These are phyloP conservation scores for Chunga burmeisteri DNA, from an alignment of 2,113 vertebrate genomes.

Conservation along the genomic window DNA sequence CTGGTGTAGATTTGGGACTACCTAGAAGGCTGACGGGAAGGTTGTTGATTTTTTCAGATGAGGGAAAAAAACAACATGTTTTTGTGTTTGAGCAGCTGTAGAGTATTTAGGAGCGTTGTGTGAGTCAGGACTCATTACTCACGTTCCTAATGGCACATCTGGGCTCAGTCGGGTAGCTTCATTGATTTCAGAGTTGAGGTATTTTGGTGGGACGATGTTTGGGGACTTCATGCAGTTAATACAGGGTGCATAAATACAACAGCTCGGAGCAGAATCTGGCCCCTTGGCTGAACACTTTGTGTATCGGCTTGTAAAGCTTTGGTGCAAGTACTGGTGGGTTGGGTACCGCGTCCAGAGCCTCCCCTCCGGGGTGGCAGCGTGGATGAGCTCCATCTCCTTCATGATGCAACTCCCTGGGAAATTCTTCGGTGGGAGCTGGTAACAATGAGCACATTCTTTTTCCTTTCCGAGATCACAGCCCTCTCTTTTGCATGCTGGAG, in stretches of 20 bases:
- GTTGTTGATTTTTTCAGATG: background rate
- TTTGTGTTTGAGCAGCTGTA: background rate
- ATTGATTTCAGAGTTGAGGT: background rate
- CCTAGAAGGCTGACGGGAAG: background rate
- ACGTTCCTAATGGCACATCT: background rate
- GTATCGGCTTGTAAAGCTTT: background rate
- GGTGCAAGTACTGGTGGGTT: background rate
- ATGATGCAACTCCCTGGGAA: background rate
- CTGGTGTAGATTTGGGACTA: background rate
- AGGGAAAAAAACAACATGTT: background rate
- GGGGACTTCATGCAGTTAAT: background rate
- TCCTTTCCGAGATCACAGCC: background rate
- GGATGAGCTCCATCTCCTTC: background rate
- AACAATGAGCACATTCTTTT: background rate
- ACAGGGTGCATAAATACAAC: background rate
- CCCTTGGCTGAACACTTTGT: background rate
- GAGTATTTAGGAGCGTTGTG: background rate
- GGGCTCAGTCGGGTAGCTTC: background rate
- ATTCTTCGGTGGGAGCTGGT: background rate
- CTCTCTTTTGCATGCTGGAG: background rate
- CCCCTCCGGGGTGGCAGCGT: rapidly evolving
- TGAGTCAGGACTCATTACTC: background rate
- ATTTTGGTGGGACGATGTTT: background rate
- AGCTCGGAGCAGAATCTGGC: rapidly evolving
- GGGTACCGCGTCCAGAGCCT: rapidly evolving